Conservation (phyloP, 64 coral and sea anemone genomes). For the Orbicella faveolata region DNA sequence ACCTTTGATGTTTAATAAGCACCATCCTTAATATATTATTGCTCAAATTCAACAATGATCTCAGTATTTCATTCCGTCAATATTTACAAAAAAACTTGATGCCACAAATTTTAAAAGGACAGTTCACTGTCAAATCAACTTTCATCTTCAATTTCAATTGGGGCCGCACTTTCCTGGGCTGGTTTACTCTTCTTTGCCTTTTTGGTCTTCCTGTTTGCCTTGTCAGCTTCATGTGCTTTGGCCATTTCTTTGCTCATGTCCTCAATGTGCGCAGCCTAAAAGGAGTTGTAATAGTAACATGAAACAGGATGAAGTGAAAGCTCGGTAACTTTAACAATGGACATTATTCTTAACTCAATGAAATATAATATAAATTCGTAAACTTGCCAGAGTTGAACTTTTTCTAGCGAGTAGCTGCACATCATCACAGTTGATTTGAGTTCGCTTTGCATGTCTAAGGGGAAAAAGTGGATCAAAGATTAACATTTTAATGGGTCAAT, state of each 20-base stretch:
- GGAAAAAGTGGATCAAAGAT: background rate
- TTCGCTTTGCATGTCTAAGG: slow-evolving; percentile 63
- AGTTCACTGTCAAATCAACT: too few species aligned
- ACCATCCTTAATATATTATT: too few species aligned
- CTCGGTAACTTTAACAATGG: background rate
- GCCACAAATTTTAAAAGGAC: too few species aligned
- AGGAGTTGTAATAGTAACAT: background rate
- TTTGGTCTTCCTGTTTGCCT: slow-evolving; percentile 26
- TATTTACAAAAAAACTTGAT: too few species aligned
- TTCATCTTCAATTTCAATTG: slow-evolving; percentile 31
- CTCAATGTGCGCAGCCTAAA: slow-evolving; percentile 27
- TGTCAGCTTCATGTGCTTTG: slow-evolving; percentile 38
- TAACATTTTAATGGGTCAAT: background rate
- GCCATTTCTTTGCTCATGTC: slow-evolving; percentile 17
- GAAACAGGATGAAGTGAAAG: background rate
- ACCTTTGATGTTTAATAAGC: too few species aligned
- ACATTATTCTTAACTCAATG: background rate
- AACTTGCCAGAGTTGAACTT: slow-evolving; percentile 60
- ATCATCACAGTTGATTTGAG: slow-evolving; percentile 53
- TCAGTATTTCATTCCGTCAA: too few species aligned
- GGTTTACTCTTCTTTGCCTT: slow-evolving; percentile 31
- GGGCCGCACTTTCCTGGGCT: background rate
- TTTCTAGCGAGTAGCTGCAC: slow-evolving; percentile 50
- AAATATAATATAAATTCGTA: background rate
- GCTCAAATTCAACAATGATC: too few species aligned